phyloP scores from a whole-genome alignment of 1,140 invertebrate species.

The Cheumatopsyche charites region DNA sequence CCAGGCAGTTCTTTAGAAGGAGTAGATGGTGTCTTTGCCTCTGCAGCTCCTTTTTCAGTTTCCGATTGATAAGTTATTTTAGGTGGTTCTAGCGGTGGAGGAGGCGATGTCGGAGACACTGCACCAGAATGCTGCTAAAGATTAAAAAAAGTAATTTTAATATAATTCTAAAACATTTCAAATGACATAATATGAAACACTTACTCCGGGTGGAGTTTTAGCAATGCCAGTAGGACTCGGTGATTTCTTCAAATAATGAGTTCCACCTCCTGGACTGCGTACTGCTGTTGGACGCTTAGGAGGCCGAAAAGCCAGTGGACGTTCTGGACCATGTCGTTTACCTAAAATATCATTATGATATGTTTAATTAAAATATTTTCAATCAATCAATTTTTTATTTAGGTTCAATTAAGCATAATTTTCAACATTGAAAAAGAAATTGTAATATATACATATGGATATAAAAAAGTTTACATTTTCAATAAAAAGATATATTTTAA shows the following conservation, averaged over 20 bases:
- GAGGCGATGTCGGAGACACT: constrained; percentile 54
- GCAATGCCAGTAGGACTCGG: constrained; percentile 79
- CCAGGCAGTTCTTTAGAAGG: constrained; percentile 60
- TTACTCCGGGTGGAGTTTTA: constrained; percentile 56
- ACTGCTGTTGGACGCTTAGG: constrained; percentile 65
- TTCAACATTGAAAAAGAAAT: background rate
- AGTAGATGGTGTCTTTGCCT: constrained; percentile 56
- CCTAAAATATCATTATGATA: constrained; percentile 36
- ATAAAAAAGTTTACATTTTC: too few relatives aligned
- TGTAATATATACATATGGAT: too few relatives aligned
- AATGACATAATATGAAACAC: too few relatives aligned
- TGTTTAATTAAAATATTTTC: background rate
- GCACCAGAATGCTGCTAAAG: constrained; percentile 41
- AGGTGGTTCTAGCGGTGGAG: constrained; percentile 53
- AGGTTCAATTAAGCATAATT: background rate
- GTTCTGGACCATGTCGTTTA: constrained; percentile 57
- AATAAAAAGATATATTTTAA: too few relatives aligned
- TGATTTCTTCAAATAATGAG: constrained; percentile 86
- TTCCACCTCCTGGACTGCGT: constrained; percentile 67
- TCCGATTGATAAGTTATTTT: constrained; percentile 46
- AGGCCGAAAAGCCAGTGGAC: constrained; percentile 64
- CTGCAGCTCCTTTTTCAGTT: constrained; percentile 50
- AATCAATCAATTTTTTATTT: background rate
- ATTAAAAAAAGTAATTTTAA: background rate
- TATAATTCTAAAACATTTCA: background rate